phyloP scores from a whole-genome alignment of 1,140 invertebrate species.

The Dendrolimus punctatus region DNA sequence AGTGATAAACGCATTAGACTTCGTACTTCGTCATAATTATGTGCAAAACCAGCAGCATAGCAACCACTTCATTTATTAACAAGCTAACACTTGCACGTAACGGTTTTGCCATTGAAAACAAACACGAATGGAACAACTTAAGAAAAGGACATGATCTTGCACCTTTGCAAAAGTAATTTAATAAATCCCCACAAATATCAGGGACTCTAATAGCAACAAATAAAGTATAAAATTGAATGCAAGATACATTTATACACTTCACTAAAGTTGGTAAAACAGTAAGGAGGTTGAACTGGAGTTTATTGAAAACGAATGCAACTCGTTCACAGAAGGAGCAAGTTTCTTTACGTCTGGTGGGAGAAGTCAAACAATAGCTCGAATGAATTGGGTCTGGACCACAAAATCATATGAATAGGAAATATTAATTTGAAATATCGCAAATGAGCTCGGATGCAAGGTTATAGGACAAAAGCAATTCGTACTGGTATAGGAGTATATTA shows the following conservation, averaged over 20 bases:
- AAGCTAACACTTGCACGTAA: constrained; percentile 29
- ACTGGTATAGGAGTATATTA: too few relatives aligned
- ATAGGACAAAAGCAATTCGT: too few relatives aligned
- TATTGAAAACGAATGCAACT: constrained; percentile 60
- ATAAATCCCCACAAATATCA: neutral
- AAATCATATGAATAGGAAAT: neutral
- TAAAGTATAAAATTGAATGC: constrained; percentile 13
- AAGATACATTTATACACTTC: constrained; percentile 3
- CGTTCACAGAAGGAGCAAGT: constrained; percentile 45
- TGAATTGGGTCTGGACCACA: constrained; percentile 44
- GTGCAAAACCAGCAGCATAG: too few relatives aligned
- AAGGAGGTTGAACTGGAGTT: constrained; percentile 36
- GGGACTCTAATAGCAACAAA: neutral
- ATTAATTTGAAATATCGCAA: too few relatives aligned
- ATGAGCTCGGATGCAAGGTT: too few relatives aligned
- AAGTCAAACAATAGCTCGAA: constrained; percentile 55
- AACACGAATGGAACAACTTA: constrained; percentile 27
- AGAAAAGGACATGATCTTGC: constrained; percentile 38
- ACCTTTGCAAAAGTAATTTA: constrained; percentile 9
- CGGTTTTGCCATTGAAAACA: constrained; percentile 44
- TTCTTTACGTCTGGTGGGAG: constrained; percentile 38
- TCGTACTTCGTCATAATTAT: too few relatives aligned
- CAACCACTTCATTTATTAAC: neutral
- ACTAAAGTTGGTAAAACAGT: constrained; percentile 17
- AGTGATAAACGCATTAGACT: too few relatives aligned